A percentile compares a stretch with the other conserved stretches of the same genome.
phyloP scores from a whole-genome alignment of 2,888 invertebrate genomes.

The Thalpophila matura region DNA sequence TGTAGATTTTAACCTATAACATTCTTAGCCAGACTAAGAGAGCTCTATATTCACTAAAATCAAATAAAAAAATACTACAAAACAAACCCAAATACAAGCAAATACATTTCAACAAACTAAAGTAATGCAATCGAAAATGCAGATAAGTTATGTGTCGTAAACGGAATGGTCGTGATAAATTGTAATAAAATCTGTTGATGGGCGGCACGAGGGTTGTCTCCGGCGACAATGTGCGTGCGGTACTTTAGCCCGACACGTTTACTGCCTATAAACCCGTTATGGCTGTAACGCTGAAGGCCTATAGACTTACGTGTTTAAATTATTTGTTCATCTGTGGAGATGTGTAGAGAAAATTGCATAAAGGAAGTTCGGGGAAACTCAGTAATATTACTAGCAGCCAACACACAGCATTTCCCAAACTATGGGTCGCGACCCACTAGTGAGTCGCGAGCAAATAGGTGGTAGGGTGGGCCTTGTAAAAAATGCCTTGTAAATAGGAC shows the following conservation, averaged over 20 bases:
- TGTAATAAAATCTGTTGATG: conserved; percentile 65
- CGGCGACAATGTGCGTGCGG: conserved; percentile 55
- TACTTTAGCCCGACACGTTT: conserved; percentile 53
- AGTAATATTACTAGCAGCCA: not conserved
- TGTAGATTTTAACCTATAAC: not conserved
- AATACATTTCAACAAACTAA: conserved; percentile 39
- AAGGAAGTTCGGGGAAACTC: not conserved
- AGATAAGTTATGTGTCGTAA: conserved; percentile 66
- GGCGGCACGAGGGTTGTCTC: conserved; percentile 52
- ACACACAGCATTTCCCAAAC: not conserved
- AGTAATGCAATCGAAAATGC: conserved; percentile 64
- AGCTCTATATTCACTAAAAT: not conserved
- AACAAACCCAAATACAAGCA: conserved; percentile 9
- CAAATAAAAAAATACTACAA: not conserved
- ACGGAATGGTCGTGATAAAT: conserved; percentile 62
- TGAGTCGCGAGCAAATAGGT: too few relatives aligned
- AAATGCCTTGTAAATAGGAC: too few relatives aligned
- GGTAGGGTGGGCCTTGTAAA: too few relatives aligned
- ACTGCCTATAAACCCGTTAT: conserved; percentile 60
- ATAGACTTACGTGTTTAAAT: conserved; percentile 31
- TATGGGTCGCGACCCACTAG: too few relatives aligned
- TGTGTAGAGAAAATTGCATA: not conserved
- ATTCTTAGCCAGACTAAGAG: not conserved
- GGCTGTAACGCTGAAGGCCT: conserved; percentile 46
- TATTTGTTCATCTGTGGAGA: conserved; percentile 20